These are phyloP conservation scores for Tinea trinotella DNA, from an alignment of 2,888 invertebrate genomes.

Conservation along the genomic window DNA sequence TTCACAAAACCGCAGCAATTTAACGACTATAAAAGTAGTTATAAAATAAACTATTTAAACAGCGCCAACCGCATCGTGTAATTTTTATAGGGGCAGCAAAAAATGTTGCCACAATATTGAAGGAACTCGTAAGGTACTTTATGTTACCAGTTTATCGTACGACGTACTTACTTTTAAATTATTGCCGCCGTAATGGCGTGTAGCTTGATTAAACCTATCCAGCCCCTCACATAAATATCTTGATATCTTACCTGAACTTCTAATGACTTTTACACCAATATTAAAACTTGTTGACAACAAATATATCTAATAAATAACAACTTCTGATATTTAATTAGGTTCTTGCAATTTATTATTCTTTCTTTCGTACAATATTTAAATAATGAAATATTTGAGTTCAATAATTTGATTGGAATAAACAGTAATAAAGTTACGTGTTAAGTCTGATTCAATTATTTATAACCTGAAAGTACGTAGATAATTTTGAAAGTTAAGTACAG, in stretches of 20 bases:
- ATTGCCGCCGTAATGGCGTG: conserved; percentile 16
- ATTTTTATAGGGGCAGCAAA: conserved; percentile 8
- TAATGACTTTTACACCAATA: conserved; percentile 5
- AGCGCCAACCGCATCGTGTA: background rate
- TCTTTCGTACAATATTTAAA: no score
- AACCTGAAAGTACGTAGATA: background rate
- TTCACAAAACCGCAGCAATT: background rate
- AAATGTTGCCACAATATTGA: conserved; percentile 1
- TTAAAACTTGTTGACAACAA: background rate
- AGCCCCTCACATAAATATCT: conserved; percentile 15
- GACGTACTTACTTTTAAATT: conserved; percentile 18
- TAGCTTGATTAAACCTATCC: conserved; percentile 18
- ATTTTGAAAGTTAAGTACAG: conserved; percentile 5
- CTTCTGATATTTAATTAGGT: no score
- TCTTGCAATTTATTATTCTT: no score
- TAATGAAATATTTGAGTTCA: no score
- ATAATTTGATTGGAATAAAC: background rate
- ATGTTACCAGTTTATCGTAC: conserved; percentile 11
- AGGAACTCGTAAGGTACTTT: conserved; percentile 7
- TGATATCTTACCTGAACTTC: conserved; percentile 15
- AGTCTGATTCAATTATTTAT: background rate
- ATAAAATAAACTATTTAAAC: background rate
- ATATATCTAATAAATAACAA: background rate
- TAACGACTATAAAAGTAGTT: background rate
- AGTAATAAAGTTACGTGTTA: background rate